Percentiles rank a stretch among this genome's conserved stretches.
These are phyloP conservation scores for Malthinus flaveolus DNA, from an alignment of 2,888 invertebrate species.

Conservation along the genomic window DNA sequence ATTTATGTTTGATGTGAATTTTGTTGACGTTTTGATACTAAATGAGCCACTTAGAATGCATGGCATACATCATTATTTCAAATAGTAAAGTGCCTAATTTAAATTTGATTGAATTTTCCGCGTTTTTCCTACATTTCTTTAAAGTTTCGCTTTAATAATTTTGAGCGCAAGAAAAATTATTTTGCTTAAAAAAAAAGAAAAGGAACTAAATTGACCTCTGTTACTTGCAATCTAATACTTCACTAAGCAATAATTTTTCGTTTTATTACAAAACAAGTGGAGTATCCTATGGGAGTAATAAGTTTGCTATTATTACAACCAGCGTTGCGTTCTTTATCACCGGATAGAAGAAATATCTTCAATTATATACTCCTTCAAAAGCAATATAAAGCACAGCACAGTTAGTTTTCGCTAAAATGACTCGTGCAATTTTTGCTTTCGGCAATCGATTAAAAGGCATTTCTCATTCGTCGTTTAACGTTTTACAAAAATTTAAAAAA, in stretches of 20 bases:
- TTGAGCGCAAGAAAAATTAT: no score
- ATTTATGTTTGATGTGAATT: no score
- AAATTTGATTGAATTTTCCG: no score
- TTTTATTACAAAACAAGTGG: slow-evolving; percentile 24
- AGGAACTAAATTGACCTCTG: no score
- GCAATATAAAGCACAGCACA: slow-evolving; percentile 23
- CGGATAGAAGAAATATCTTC: slow-evolving; percentile 25
- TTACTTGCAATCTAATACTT: slow-evolving; percentile 12
- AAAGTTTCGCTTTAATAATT: no score
- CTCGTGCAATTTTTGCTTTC: background rate
- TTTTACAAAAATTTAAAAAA: slow-evolving; percentile 7
- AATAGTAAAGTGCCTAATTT: no score
- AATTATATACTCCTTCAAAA: slow-evolving; percentile 25
- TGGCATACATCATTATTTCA: no score
- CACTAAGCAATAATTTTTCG: slow-evolving; percentile 16
- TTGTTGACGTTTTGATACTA: no score
- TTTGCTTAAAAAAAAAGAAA: no score
- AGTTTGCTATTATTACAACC: slow-evolving; percentile 23
- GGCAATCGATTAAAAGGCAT: slow-evolving; percentile 12
- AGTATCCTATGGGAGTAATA: slow-evolving; percentile 23
- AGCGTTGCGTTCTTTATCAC: slow-evolving; percentile 25
- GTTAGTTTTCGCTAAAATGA: slow-evolving; percentile 13
- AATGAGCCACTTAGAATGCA: no score
- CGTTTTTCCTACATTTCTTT: no score
- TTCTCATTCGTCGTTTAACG: slow-evolving; percentile 5